phyloP scores from a whole-genome alignment of 2,797 vertebrate species.

The Sebastes trivittatus region DNA sequence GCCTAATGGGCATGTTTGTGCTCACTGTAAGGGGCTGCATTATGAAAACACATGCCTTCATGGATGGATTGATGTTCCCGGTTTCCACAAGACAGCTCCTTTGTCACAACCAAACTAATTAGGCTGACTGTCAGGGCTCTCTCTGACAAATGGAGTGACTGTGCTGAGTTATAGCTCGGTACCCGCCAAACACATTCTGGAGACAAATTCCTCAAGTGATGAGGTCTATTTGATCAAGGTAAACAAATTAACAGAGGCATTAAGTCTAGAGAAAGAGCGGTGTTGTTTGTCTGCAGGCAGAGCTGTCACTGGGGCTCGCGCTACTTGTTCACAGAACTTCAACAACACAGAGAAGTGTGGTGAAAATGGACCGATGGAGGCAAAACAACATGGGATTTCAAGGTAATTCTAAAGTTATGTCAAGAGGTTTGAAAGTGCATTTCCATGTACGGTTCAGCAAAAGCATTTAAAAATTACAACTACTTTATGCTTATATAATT shows the following conservation, averaged over 20 bases:
- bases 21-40: constrained; percentile 28
- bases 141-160: constrained; percentile 64
- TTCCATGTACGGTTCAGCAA: not conserved
- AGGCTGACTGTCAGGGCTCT: constrained; percentile 63
- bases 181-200: constrained; percentile 43
- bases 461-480: not conserved
- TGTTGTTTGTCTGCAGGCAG: constrained; percentile 41
- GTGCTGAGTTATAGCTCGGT: constrained; percentile 57
- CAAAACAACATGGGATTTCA: not conserved
- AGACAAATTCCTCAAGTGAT: constrained; percentile 60
- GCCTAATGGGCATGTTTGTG: constrained; percentile 23
- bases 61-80: constrained; percentile 59
- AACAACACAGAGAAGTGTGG: not conserved
- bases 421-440: constrained; percentile 5
- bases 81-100: constrained; percentile 64
- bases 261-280: constrained; percentile 23
- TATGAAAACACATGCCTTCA: constrained; percentile 49
- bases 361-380: not conserved
- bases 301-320: constrained; percentile 33
- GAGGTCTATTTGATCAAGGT: constrained; percentile 69
- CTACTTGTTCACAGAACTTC: constrained; percentile 28
- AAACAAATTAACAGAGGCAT: constrained; percentile 71
- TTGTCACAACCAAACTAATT: constrained; percentile 76
- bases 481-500: not conserved
- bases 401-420: not conserved